These are phyloP conservation scores for Hippoglossus hippoglossus DNA, from an alignment of 2,797 vertebrate species.

Conservation along the genomic window DNA sequence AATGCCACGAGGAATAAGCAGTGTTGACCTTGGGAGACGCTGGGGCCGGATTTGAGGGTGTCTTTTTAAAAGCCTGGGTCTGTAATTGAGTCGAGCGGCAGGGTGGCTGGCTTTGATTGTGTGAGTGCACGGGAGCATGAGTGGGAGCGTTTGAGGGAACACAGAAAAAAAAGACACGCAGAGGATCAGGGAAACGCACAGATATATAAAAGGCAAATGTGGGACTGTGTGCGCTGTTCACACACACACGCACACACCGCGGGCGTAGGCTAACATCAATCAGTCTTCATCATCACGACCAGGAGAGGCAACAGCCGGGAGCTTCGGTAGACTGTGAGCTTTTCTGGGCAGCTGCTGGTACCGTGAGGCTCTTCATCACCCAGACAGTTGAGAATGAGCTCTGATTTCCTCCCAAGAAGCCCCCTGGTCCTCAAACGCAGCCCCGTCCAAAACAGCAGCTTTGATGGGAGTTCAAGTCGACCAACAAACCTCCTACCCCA, in stretches of 20 bases:
- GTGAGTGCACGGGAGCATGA: slow-evolving; percentile 37
- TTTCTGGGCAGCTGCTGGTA: slow-evolving; percentile 41
- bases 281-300: slow-evolving; percentile 12
- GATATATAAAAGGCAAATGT: neutral
- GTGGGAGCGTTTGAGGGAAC: slow-evolving; percentile 17
- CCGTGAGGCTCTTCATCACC: slow-evolving; percentile 35
- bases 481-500: slow-evolving; percentile 42
- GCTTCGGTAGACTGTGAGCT: slow-evolving; percentile 19
- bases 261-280: neutral
- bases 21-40: slow-evolving; percentile 71
- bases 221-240: neutral
- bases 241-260: neutral
- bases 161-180: neutral
- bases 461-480: slow-evolving; percentile 59
- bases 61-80: slow-evolving; percentile 66
- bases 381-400: slow-evolving; percentile 44
- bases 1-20: slow-evolving; percentile 71
- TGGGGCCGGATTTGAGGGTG: slow-evolving; percentile 60
- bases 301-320: slow-evolving; percentile 15
- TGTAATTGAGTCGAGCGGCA: slow-evolving; percentile 74
- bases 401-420: slow-evolving; percentile 49
- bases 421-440: slow-evolving; percentile 30
- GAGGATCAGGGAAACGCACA: slow-evolving; percentile 21
- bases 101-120: slow-evolving; percentile 74
- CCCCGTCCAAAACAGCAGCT: slow-evolving; percentile 51